These are phyloP conservation scores for Dascillus cervinus DNA, from an alignment of 2,888 invertebrate genomes.

Conservation along the genomic window DNA sequence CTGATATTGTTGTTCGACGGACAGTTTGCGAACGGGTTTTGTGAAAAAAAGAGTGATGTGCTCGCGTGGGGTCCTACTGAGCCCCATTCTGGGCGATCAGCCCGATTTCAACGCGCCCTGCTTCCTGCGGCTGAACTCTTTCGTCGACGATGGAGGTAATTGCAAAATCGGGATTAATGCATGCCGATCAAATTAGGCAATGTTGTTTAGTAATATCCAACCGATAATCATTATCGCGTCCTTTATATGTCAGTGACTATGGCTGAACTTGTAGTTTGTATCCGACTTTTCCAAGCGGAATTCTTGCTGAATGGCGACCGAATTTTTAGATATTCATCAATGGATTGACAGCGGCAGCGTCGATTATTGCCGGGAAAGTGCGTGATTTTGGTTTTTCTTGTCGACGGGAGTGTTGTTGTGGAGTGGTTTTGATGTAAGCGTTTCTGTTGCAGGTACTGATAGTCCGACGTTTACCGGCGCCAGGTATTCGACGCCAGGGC, in stretches of 20 bases:
- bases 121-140: slow-evolving; percentile 33
- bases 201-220: too few relatives aligned
- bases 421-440: slow-evolving; percentile 4
- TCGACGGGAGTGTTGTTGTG: neutral
- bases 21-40: slow-evolving; percentile 1
- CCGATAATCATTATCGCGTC: too few relatives aligned
- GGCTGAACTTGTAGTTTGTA: neutral
- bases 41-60: slow-evolving; percentile 35
- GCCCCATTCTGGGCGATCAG: slow-evolving; percentile 24
- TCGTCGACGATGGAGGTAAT: slow-evolving; percentile 28
- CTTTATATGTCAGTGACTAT: slow-evolving; percentile 1
- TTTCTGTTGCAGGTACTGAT: slow-evolving; percentile 56
- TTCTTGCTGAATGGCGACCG: too few relatives aligned
- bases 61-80: slow-evolving; percentile 32
- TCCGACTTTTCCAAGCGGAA: too few relatives aligned
- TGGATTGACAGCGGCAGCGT: neutral
- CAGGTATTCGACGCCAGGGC: slow-evolving; percentile 47
- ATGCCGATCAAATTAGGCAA: too few relatives aligned
- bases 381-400: neutral
- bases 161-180: too few relatives aligned
- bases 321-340: neutral
- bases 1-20: neutral
- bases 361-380: neutral
- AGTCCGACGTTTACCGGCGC: slow-evolving; percentile 52
- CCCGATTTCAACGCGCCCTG: slow-evolving; percentile 28